Base-by-base conservation (phyloP, 2,888 invertebrate genomes). In the Drosophila sordidapex region DNA sequence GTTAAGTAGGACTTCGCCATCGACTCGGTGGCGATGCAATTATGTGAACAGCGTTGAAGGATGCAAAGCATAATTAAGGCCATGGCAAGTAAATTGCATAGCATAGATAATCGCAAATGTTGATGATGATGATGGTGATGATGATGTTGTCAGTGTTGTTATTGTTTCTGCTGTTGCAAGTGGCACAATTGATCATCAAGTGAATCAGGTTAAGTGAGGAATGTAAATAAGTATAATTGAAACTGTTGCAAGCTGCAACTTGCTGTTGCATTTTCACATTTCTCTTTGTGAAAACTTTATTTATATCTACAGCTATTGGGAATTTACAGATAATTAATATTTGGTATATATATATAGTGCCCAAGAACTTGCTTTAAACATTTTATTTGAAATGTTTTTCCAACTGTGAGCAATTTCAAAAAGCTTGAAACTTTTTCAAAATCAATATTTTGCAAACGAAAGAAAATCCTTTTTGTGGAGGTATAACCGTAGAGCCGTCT, bases 51-150 rank as follows among this genome's bases (percentile, higher is more conserved):
- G 60, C 72, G 61, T 67, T 82, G 74, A 76, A 79, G 80, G 88
- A 89, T 74, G 80, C 76, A 76, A 73, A 82, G 74, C 83, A 85
- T 79, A 84, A 89, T 84, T 84, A 88, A 89, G 82, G 86, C 60
- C 82, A 78, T 43, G 57, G 43, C 66, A 59, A 60, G 75, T 59
- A 63, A 69, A 72, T 73, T 51, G 63, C 62, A 61, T 54, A 27
- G 67, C 77, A 73, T 73, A 72, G 71, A 76, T 80, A 76, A 76
- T 68, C 59, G 38, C 54, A 52, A 40, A 10, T 36, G 25, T 18
- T 54, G 25, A 4, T 54, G 29, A 40, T 66, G 46, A 21, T 33
- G 31, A 73, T 58, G 48, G 54, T 52, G 59, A 48, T 63, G 56
- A 63, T 56, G 46, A 48, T 53, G 57, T 54, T 56, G 62, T 15